Evolutionary conservation across 1,140 invertebrate genomes (phyloP), one percentile per base, ranked within the genome.

Genomic region (Dendrolimus punctatus): DNA sequence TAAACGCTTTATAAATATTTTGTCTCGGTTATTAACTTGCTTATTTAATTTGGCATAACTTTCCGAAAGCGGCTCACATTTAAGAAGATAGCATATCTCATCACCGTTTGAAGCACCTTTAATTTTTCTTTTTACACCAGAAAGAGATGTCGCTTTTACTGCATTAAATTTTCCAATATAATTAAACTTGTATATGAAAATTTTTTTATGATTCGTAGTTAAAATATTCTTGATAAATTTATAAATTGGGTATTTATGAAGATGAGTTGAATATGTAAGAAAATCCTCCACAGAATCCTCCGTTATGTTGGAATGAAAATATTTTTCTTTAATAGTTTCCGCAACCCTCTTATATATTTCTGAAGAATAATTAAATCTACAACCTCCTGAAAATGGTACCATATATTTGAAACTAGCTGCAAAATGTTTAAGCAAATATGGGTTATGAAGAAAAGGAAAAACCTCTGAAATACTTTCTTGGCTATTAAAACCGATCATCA

Each of bases 111-210:
- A 64, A 8, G 75, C 67, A 23, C 81, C 81, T 62, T 75, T 79
- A 39, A 83, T 54, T 62, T 57, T 65, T 5, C 52, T 38, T 9
- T 64, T 67, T 2, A 58, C 23, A 8, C 62, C 66, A 36, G 57
- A 61, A 8, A 77, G 4, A 5, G 81, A 73, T 39, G 67, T 80
- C 2, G 66, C 58, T 62, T 75, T 81, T 6, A 75, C 64, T 4
- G 65, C 67, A 58, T 77, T 85, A 48, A 83, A 71, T 46, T 66
- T 67, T 6, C 81, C 80, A 5, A 53, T 52, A 58, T 80, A 81
- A 50, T 79, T 74, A 60, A 85, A 85, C 57, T 83, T 85, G 40
- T 83, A 85, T 8, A 73, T 73, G 51, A 55, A 85, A 6, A 80
- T 46, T 38, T 75, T 64, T 46, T 46, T 61, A 6, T 55, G 50